Conservation (phyloP, 2,797 vertebrate genomes). For the Florisuga fusca region DNA sequence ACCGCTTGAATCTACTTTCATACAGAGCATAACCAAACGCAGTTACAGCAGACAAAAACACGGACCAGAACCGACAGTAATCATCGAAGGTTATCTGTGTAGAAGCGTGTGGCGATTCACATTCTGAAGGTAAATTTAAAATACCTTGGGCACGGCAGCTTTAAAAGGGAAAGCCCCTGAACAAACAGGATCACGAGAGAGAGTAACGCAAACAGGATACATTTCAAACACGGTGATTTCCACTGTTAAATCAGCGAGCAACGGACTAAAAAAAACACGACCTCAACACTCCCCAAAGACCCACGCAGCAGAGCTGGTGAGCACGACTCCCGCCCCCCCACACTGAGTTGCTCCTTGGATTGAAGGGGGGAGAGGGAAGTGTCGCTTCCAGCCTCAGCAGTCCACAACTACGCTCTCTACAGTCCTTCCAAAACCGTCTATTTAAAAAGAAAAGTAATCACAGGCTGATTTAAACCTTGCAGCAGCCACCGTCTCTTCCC, state of each 20-base stretch:
- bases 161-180: neutral
- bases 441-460: neutral
- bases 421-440: neutral
- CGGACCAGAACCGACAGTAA: neutral
- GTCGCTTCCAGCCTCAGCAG: neutral
- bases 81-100: fast-evolving
- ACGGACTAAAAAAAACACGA: neutral
- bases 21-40: neutral
- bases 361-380: neutral
- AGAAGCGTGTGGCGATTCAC: neutral
- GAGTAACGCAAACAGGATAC: neutral
- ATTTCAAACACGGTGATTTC: neutral
- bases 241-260: neutral
- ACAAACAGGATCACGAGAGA: neutral
- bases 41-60: neutral
- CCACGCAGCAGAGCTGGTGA: neutral
- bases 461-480: neutral
- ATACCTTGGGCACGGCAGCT: neutral
- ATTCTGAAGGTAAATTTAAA: conserved; percentile 42
- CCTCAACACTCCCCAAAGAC: neutral
- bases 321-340: neutral
- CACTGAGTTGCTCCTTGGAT: neutral
- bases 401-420: neutral
- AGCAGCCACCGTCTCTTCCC: neutral
- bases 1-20: neutral